Conservation (phyloP, 2,797 vertebrate species). For the Semotilus atromaculatus region DNA sequence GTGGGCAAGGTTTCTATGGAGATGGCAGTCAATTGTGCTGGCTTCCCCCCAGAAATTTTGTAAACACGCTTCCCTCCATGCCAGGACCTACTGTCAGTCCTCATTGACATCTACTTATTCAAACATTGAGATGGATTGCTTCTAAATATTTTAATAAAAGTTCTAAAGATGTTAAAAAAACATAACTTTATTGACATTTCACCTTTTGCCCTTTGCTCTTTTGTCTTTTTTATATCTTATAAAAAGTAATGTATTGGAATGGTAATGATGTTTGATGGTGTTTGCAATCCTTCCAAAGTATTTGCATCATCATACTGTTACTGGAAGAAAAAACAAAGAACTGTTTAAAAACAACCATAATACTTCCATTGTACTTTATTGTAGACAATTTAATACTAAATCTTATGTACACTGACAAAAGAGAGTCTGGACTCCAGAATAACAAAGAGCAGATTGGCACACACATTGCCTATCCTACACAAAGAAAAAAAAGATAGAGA, state of each 20-base stretch:
- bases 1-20: conserved; percentile 40
- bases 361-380: conserved; percentile 24
- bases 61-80: conserved; percentile 21
- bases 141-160: conserved; percentile 43
- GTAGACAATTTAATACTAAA: conserved; percentile 36
- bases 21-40: conserved; percentile 33
- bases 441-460: conserved; percentile 25
- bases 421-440: conserved; percentile 20
- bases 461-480: conserved; percentile 13
- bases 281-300: too few species aligned
- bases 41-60: conserved; percentile 39
- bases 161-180: conserved; percentile 13
- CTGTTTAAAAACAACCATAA: conserved; percentile 4
- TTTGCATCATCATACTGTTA: too few species aligned
- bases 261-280: conserved; percentile 1
- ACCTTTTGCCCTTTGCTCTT: conserved; percentile 18
- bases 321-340: neutral
- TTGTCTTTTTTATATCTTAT: neutral
- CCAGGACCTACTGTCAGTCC: neutral
- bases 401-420: conserved; percentile 28
- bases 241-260: neutral
- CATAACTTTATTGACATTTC: neutral
- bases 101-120: conserved; percentile 3
- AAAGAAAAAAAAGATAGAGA: conserved; percentile 7
- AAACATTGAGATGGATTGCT: conserved; percentile 6